Percentiles rank a stretch among this genome's conserved stretches.
These are phyloP conservation scores for Channallabes apus DNA, from an alignment of 2,797 vertebrate genomes.

Conservation along the genomic window DNA sequence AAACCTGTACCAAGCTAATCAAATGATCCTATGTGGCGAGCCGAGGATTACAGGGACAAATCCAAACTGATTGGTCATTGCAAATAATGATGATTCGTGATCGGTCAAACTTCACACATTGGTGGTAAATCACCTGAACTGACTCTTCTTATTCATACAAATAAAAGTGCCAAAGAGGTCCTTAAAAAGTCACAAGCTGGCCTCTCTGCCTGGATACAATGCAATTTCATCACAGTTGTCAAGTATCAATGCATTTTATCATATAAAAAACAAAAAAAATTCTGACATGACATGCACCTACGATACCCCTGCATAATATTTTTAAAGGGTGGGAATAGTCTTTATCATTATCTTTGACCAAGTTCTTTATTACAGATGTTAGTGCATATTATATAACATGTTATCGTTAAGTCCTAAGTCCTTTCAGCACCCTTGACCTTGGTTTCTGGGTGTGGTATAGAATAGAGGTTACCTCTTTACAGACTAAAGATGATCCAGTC, in stretches of 20 bases:
- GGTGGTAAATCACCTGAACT: neutral
- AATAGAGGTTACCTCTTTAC: neutral
- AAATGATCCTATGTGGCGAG: too few relatives aligned
- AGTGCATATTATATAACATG: slow-evolving; percentile 3
- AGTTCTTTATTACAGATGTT: neutral
- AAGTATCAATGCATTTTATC: slow-evolving; percentile 2
- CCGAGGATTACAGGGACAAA: too few relatives aligned
- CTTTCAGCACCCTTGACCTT: slow-evolving; percentile 40
- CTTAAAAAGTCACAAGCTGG: neutral
- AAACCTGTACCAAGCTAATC: too few relatives aligned
- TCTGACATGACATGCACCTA: neutral
- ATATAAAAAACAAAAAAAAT: neutral
- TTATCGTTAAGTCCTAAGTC: slow-evolving; percentile 49
- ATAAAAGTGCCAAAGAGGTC: neutral
- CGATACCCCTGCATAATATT: neutral
- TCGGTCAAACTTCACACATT: neutral
- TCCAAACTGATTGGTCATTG: neutral
- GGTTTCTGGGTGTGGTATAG: slow-evolving; percentile 30
- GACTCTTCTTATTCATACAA: neutral
- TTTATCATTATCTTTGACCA: neutral
- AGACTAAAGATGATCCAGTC: neutral
- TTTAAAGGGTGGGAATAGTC: neutral
- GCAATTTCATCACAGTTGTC: neutral
- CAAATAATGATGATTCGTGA: too few relatives aligned
- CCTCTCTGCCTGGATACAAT: neutral